phyloP scores from a whole-genome alignment of 2,113 vertebrate species.

The Parotia lawesii region DNA sequence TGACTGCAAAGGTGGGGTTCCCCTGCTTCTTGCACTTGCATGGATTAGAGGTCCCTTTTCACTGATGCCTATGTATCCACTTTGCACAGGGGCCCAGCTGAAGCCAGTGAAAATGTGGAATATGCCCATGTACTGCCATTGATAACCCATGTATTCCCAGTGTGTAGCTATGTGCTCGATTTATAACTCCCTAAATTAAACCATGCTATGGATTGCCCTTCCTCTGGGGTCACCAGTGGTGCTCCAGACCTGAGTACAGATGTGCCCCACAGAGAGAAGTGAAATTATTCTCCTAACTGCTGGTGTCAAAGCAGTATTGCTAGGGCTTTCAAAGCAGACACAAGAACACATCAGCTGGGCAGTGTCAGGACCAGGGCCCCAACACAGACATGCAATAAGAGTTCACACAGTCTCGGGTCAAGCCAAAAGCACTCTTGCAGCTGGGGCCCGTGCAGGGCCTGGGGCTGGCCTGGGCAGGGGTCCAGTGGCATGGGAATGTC shows the following conservation, averaged over 20 bases:
- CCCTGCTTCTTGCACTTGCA: not conserved
- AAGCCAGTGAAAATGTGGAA: not conserved
- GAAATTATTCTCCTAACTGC: not conserved
- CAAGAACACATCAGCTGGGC: not conserved
- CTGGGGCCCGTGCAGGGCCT: accelerated
- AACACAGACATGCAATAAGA: accelerated
- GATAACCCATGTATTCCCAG: not conserved
- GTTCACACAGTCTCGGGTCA: not conserved
- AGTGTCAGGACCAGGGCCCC: accelerated
- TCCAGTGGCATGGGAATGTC: accelerated
- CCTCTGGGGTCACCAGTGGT: not conserved
- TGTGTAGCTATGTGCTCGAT: not conserved
- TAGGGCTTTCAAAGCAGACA: not conserved
- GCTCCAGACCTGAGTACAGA: not conserved
- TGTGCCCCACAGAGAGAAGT: not conserved
- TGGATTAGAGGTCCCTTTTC: not conserved
- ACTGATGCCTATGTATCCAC: not conserved
- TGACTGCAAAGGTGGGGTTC: not conserved
- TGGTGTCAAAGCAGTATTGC: not conserved
- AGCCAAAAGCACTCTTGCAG: not conserved
- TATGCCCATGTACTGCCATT: not conserved
- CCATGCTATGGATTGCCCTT: not conserved
- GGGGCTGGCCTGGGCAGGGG: not conserved
- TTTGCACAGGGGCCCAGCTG: not conserved
- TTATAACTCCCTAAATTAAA: not conserved